Percentiles rank a stretch among this genome's conserved stretches.
These are phyloP conservation scores for Columba livia DNA, from an alignment of 2,113 vertebrate species.

Conservation along the genomic window DNA sequence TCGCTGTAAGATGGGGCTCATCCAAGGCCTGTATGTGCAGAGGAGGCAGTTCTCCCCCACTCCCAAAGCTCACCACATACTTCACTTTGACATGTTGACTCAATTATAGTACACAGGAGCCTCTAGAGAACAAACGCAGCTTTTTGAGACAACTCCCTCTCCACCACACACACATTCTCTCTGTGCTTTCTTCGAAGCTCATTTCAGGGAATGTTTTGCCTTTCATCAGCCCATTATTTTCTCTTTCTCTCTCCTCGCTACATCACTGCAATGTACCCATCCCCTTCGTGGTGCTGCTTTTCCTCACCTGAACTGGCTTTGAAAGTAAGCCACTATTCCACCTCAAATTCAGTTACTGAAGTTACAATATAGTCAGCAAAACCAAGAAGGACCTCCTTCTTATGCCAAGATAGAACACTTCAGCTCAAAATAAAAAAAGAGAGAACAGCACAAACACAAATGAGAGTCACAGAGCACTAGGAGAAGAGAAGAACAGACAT, in stretches of 20 bases:
- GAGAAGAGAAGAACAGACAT: neutral
- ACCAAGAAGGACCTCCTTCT: neutral
- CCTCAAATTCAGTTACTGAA: neutral
- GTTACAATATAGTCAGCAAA: neutral
- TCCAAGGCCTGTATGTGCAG: neutral
- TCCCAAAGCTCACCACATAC: constrained; percentile 14
- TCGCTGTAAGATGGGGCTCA: neutral
- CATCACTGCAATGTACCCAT: neutral
- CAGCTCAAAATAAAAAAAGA: neutral
- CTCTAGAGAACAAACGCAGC: constrained; percentile 8
- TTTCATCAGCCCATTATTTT: neutral
- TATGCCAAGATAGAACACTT: neutral
- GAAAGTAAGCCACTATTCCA: neutral
- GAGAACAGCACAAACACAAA: neutral
- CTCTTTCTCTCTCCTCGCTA: neutral
- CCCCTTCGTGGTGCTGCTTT: fast-evolving
- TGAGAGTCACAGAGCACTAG: neutral
- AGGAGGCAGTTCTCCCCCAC: neutral
- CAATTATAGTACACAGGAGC: neutral
- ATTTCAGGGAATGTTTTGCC: neutral
- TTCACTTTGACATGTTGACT: constrained; percentile 49
- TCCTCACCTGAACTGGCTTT: neutral
- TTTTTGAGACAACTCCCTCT: neutral
- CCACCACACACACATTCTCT: neutral
- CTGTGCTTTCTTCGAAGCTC: neutral